phyloP scores from a whole-genome alignment of 2,888 invertebrate genomes.

The Caenorhabditis sp. region DNA sequence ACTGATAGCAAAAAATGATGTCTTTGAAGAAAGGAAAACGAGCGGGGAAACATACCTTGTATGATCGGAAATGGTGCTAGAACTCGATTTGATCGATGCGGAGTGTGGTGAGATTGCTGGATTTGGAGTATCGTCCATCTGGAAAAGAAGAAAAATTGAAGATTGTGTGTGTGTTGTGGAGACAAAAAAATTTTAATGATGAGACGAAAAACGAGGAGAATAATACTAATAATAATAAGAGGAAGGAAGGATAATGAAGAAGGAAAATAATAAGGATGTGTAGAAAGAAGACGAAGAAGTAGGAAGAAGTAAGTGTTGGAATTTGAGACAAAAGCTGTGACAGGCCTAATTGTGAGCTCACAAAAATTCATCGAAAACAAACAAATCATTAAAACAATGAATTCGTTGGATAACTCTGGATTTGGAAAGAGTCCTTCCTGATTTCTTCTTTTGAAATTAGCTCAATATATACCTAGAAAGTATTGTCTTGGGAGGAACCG shows the following conservation, averaged over 20 bases:
- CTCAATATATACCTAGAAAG: too few species aligned
- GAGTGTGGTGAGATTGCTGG: slow-evolving; percentile 48
- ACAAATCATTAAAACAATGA: not conserved
- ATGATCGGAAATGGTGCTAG: slow-evolving; percentile 54
- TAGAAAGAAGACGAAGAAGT: slow-evolving; percentile 7
- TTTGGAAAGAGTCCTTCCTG: too few species aligned
- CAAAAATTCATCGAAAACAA: not conserved
- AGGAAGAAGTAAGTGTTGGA: slow-evolving; percentile 12
- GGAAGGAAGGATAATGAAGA: not conserved
- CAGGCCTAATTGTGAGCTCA: not conserved
- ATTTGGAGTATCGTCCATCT: slow-evolving; percentile 49
- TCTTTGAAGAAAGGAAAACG: not conserved
- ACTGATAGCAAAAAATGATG: not conserved
- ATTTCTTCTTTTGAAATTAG: too few species aligned
- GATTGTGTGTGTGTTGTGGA: not conserved
- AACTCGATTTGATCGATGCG: slow-evolving; percentile 54
- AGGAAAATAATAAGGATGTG: not conserved
- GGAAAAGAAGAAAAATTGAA: slow-evolving; percentile 6
- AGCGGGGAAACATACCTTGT: slow-evolving; percentile 46
- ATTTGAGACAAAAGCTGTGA: slow-evolving; percentile 32
- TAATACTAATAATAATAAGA: slow-evolving; percentile 5
- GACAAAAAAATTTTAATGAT: slow-evolving; percentile 4
- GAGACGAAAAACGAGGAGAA: not conserved
- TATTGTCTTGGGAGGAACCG: too few species aligned
- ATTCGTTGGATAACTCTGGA: too few species aligned